phyloP scores from a whole-genome alignment of 2,797 vertebrate species.

The Catharus ustulatus region DNA sequence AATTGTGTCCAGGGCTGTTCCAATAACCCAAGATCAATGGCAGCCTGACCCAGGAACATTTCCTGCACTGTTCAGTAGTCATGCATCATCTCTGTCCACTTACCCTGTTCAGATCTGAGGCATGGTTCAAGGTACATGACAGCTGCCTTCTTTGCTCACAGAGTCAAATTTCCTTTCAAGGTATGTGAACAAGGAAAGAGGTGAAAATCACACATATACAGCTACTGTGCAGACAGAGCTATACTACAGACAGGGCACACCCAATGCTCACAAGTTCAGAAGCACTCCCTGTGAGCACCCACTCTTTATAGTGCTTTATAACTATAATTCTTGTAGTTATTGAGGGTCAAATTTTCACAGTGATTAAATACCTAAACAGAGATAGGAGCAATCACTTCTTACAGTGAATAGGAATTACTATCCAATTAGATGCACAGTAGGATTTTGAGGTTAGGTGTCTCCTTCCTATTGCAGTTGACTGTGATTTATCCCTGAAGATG shows the following conservation, averaged over 20 bases:
- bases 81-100: background rate
- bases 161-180: background rate
- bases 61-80: background rate
- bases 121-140: background rate
- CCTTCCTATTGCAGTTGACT: background rate
- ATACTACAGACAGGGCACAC: background rate
- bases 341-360: background rate
- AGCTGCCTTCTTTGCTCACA: background rate
- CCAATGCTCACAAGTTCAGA: background rate
- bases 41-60: background rate
- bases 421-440: background rate
- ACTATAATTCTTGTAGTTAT: background rate
- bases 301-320: background rate
- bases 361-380: background rate
- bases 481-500: background rate
- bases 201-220: background rate
- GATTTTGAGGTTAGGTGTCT: background rate
- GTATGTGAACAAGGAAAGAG: background rate
- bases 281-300: background rate
- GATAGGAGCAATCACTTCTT: background rate
- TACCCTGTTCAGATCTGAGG: background rate
- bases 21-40: background rate
- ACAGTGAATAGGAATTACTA: background rate
- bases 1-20: accelerated
- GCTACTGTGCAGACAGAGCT: background rate